These are phyloP conservation scores for Drosophila miranda DNA, from an alignment of 1,140 invertebrate species.

Conservation along the genomic window DNA sequence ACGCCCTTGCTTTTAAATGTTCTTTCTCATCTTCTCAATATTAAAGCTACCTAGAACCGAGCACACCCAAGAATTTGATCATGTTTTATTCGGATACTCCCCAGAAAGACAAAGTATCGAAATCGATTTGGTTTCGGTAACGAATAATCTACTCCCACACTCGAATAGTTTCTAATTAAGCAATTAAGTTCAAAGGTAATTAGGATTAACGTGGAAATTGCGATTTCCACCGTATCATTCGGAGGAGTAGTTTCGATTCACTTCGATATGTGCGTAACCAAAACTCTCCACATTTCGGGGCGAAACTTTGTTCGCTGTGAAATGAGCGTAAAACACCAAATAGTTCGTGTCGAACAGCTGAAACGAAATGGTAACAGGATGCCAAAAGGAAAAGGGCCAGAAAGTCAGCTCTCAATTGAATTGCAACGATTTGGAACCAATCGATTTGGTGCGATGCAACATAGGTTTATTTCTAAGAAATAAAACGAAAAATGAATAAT, in stretches of 20 bases:
- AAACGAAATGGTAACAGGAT: conserved; percentile 58
- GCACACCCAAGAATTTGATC: conserved; percentile 1
- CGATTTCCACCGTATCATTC: conserved; percentile 61
- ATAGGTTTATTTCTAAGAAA: conserved; percentile 69
- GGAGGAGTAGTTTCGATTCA: conserved; percentile 33
- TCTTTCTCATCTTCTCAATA: too few relatives aligned
- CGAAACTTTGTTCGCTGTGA: conserved; percentile 27
- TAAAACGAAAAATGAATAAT: conserved; percentile 69
- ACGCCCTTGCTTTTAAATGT: too few relatives aligned
- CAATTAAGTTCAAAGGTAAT: conserved; percentile 57
- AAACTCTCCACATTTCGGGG: conserved; percentile 37
- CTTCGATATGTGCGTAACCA: conserved; percentile 63
- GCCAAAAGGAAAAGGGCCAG: conserved; percentile 25
- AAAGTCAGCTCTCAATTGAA: conserved; percentile 56
- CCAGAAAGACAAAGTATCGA: conserved; percentile 19
- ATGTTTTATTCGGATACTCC: conserved; percentile 20
- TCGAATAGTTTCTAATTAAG: conserved; percentile 54
- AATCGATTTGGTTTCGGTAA: conserved; percentile 30
- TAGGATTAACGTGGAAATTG: conserved; percentile 70
- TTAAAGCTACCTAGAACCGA: too few relatives aligned
- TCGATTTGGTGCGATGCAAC: conserved; percentile 54
- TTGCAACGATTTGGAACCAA: conserved; percentile 73
- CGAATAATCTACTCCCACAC: conserved; percentile 20
- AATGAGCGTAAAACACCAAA: conserved; percentile 65
- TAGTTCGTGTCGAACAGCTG: conserved; percentile 63